phyloP scores from a whole-genome alignment of 2,113 vertebrate genomes.

The Oreotragus oreotragus region DNA sequence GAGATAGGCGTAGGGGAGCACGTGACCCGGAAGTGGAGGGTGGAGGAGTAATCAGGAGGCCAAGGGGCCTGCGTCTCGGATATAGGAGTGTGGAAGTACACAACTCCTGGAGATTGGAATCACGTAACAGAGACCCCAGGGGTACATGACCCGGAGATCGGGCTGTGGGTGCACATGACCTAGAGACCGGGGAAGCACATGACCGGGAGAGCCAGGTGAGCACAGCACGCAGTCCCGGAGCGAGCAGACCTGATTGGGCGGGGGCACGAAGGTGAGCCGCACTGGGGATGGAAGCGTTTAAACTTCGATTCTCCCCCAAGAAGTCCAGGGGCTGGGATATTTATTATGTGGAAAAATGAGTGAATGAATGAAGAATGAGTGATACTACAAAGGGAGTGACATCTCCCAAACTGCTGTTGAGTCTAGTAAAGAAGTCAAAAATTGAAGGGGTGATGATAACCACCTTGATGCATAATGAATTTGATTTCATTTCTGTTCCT shows the following conservation, averaged over 20 bases:
- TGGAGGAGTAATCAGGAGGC: background rate
- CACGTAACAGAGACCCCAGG: background rate
- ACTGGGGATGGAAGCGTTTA: background rate
- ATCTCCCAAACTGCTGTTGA: background rate
- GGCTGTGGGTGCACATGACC: background rate
- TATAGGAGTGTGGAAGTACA: background rate
- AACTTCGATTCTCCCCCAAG: background rate
- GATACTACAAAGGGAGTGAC: background rate
- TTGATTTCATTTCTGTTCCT: slow-evolving; percentile 7
- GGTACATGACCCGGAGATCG: background rate
- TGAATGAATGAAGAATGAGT: background rate
- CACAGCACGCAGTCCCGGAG: rapidly evolving
- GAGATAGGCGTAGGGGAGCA: background rate
- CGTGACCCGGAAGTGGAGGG: background rate
- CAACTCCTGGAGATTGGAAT: background rate
- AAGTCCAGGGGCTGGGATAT: background rate
- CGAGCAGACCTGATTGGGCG: rapidly evolving
- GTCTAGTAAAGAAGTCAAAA: background rate
- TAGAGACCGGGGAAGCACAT: background rate
- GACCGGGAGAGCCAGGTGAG: background rate
- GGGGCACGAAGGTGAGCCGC: background rate
- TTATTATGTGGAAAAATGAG: background rate
- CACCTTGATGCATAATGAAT: background rate
- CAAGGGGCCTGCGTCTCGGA: background rate
- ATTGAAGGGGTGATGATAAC: background rate